phyloP scores from a whole-genome alignment of 2,797 vertebrate species.

The Tadarida brasiliensis region DNA sequence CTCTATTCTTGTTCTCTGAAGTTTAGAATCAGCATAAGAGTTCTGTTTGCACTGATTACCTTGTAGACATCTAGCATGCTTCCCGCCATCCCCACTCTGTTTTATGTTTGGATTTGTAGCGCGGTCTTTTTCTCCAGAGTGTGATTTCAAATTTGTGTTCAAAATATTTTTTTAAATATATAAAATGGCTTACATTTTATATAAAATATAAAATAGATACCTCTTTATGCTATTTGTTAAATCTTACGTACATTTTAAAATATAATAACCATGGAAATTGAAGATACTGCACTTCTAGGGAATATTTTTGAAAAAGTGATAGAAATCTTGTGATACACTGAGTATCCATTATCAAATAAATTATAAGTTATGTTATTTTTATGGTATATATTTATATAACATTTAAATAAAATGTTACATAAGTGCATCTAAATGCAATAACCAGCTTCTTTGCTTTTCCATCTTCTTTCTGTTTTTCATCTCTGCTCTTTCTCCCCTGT shows the following conservation, averaged over 20 bases:
- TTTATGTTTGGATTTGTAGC: not conserved
- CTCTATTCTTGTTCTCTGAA: not conserved
- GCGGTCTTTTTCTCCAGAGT: not conserved
- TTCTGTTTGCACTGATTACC: not conserved
- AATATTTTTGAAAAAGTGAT: not conserved
- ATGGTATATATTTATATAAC: no score
- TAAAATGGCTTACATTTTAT: not conserved
- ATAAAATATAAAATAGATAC: not conserved
- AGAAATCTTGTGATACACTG: not conserved
- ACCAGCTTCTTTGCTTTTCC: not conserved
- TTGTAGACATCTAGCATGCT: rapidly evolving
- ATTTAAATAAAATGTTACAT: not conserved
- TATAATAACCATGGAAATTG: not conserved
- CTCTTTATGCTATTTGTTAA: not conserved
- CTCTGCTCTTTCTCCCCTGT: rapidly evolving
- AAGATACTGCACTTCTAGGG: not conserved
- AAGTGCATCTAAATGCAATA: not conserved
- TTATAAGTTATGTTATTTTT: not conserved
- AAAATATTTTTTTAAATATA: not conserved
- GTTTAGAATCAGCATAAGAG: not conserved
- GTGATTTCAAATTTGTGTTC: not conserved
- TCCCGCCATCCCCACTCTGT: not conserved
- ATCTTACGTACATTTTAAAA: not conserved
- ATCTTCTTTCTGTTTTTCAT: not conserved
- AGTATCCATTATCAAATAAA: slow-evolving; percentile 34